Evolutionary conservation across 2,797 vertebrate genomes (phyloP), one percentile per base, ranked within the genome.

Genomic region (Phyllotis vaccarum): DNA sequence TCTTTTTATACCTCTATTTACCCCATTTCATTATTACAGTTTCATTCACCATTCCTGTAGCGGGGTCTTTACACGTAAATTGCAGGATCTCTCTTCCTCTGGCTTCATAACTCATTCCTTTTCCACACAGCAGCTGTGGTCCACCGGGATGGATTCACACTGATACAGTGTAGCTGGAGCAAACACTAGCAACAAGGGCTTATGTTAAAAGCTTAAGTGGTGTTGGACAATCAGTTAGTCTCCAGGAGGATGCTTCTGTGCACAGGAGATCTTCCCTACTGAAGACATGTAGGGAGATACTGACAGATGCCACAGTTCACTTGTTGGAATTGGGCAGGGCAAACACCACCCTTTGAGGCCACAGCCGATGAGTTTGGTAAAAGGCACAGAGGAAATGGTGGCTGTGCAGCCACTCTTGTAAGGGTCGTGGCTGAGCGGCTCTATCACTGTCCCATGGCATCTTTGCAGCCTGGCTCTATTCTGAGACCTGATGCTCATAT

Each of bases 401-500:
- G 17, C 49, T 19, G 5, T 6, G 24, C 13, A 90, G 52, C n/a
- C 72, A 54, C 3, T n/a, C 8, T 46, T 43, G 37, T 6, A 56
- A 12, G 12, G 31, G 19, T 21, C 3, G 2, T 1, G 1, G 3
- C 22, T 72, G 1, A 0, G 0, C 9, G 40, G 34, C 40, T 56
- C 14, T 27, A 27, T 17, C 0, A 2, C 21, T 13, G 78, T 80
- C 17, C 68, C 27, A 7, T 75, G 6, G 0, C 70, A 75, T 95
- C 62, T 93, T 46, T 81, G 17, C 14, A 82, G 31, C 54, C 22
- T 79, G 62, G 19, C 11, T 83, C 8, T 34, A 40, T 40, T 19
- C 68, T 66, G 54, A 89, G 82, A 82, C 52, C 58, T 40, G 3
- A 6, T 58, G 56, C 49, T n/a, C 62, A 70, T 2, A 8, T 19